A percentile compares a stretch with the other conserved stretches of the same genome.
These are phyloP conservation scores for Sardina pilchardus DNA, from an alignment of 2,113 vertebrate species.

Conservation along the genomic window DNA sequence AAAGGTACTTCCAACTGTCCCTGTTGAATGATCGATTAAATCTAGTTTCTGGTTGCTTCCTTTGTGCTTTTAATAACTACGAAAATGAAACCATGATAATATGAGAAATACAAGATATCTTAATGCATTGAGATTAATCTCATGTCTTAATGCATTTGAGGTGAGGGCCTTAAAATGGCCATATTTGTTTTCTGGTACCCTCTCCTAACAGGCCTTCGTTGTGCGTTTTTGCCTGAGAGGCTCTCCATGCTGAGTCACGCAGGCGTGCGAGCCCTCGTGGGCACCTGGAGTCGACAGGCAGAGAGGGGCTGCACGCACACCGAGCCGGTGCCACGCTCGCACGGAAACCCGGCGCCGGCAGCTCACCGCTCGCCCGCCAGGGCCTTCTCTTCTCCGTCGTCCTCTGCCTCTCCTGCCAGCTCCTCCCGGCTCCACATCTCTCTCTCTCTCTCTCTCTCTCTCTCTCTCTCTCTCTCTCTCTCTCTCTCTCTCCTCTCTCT, in stretches of 20 bases:
- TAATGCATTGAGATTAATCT: too few relatives aligned
- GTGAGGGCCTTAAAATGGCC: neutral
- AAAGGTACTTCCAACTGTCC: neutral
- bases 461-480: neutral
- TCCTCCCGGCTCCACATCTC: neutral
- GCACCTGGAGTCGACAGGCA: neutral
- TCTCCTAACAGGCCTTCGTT: neutral
- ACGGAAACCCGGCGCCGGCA: slow-evolving; percentile 2
- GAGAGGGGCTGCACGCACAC: slow-evolving; percentile 32
- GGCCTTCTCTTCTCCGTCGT: neutral
- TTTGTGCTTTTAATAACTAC: neutral
- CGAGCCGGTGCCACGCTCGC: neutral
- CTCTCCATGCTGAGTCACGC: slow-evolving; percentile 28
- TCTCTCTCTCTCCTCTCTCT: neutral
- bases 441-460: neutral
- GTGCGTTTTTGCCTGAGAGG: neutral
- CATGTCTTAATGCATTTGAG: neutral
- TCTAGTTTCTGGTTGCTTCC: neutral
- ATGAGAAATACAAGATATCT: too few relatives aligned
- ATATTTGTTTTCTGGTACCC: slow-evolving; percentile 1
- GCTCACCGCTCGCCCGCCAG: neutral
- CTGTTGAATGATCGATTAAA: neutral
- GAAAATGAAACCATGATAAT: too few relatives aligned
- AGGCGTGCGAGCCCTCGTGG: slow-evolving; percentile 39
- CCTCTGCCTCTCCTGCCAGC: neutral